These are phyloP conservation scores for Chlorops oryzae DNA, from an alignment of 1,140 invertebrate species.

Conservation along the genomic window DNA sequence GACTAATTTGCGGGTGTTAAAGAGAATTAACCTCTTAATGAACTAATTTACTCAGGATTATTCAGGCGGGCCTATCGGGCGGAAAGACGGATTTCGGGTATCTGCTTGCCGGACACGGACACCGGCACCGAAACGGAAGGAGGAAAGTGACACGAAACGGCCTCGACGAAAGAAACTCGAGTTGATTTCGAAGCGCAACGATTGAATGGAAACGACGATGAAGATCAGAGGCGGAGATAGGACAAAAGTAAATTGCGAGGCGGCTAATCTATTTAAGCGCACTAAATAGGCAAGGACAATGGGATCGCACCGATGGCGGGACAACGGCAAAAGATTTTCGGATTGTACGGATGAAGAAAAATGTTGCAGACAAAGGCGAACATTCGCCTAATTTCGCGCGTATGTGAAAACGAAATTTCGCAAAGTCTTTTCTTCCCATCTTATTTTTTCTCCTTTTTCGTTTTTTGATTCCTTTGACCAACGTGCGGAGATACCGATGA, in stretches of 20 bases:
- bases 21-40: constrained; percentile 48
- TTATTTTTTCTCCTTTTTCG: too few species aligned
- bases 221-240: constrained; percentile 25
- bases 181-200: too few species aligned
- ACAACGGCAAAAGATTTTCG: neutral
- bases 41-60: constrained; percentile 47
- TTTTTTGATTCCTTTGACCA: neutral
- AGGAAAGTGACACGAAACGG: too few species aligned
- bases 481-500: constrained; percentile 27
- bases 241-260: constrained; percentile 39
- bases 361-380: constrained; percentile 25
- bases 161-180: too few species aligned
- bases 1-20: constrained; percentile 45
- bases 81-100: too few species aligned
- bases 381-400: constrained; percentile 43
- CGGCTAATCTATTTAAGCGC: constrained; percentile 48
- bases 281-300: constrained; percentile 31
- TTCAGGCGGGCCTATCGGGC: too few species aligned
- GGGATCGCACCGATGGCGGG: constrained; percentile 7
- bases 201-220: neutral
- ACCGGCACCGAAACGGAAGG: too few species aligned
- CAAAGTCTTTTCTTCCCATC: too few species aligned
- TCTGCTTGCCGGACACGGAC: too few species aligned
- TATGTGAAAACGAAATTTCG: too few species aligned
- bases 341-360: neutral